These are phyloP conservation scores for Idaea straminata DNA, from an alignment of 2,888 invertebrate species.

Conservation along the genomic window DNA sequence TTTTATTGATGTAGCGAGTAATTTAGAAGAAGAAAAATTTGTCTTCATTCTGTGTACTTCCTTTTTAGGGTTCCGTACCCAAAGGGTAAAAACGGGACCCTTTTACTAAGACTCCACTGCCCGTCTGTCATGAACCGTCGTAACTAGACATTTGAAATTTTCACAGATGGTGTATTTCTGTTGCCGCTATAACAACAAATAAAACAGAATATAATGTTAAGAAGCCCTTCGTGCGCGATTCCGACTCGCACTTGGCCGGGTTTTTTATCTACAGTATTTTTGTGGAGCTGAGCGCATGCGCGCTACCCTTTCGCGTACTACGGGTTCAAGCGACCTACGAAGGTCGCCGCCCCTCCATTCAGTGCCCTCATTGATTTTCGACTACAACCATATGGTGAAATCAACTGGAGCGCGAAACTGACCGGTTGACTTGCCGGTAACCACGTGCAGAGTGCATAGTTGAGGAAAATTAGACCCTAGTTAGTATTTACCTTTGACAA, in stretches of 20 bases:
- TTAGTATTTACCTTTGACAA: slow-evolving; percentile 6
- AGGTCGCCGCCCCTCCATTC: slow-evolving; percentile 73
- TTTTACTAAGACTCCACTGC: too few relatives aligned
- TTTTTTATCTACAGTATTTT: slow-evolving; percentile 11
- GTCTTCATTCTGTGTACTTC: too few relatives aligned
- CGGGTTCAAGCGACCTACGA: slow-evolving; percentile 65
- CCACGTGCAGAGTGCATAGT: slow-evolving; percentile 19
- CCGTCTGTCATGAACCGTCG: too few relatives aligned
- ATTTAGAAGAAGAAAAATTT: too few relatives aligned
- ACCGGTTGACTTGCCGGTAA: slow-evolving; percentile 47
- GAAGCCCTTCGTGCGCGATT: too few relatives aligned
- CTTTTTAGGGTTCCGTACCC: too few relatives aligned
- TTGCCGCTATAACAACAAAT: too few relatives aligned
- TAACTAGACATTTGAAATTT: too few relatives aligned
- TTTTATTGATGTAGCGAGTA: not conserved
- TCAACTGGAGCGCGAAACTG: slow-evolving; percentile 53
- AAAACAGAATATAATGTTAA: too few relatives aligned
- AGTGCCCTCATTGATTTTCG: slow-evolving; percentile 73
- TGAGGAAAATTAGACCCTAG: slow-evolving; percentile 5
- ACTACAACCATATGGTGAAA: slow-evolving; percentile 51
- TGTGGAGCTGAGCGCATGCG: slow-evolving; percentile 58
- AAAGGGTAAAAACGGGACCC: too few relatives aligned
- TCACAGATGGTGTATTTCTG: too few relatives aligned
- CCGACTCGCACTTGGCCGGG: not conserved
- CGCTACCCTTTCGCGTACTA: slow-evolving; percentile 63